Evolutionary conservation across 92 coral and sea anemone genomes (phyloP), one percentile per base, ranked within the genome.

Genomic region (Ricordea florida): DNA sequence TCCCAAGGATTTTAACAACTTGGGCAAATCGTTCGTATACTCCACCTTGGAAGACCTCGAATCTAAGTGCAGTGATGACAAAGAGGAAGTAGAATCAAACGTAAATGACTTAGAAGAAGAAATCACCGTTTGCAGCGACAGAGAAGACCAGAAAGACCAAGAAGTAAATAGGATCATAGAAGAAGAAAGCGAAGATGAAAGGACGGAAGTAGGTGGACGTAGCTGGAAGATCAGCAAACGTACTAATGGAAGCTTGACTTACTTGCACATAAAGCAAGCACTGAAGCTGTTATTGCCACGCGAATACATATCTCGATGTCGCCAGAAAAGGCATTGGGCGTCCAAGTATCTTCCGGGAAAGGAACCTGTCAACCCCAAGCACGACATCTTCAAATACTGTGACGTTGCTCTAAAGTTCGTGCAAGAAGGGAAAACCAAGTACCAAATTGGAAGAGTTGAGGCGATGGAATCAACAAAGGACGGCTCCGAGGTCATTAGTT

Each of bases 291-390:
- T 50, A 16, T 45, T 76, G 13, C 74, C 66, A 3, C 24, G 74
- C 6, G 74, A 76, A 14, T 74, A 74, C 13, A 74, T 74, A 1
- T 44, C 72, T 10, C 45, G 72, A 1, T 35, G 53, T 34, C 70
- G 60, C 31, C 80, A 73, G 59, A 73, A 15, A 31, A 45, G 70
- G 58, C 80, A 57, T 28, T 59, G 69, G 60, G 81, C 81, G 3
- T 59, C 72, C 0, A 74, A 59, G 29, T 61, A 60, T 53, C 72
- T 74, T 46, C 81, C 81, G n/a, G 81, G 81, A 10, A 74, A 30
- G 27, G 81, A 15, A 31, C 81, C 72, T n/a, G 17, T 63, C 30
- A 43, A 76, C 47, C 83, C 66, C 24, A 26, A 51, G 4, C 74
- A 76, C 21, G 57, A 76, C 57, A 64, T 76, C 32, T 0, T 76